Evolutionary conservation across 1,140 invertebrate species (phyloP).

Genomic region (Acyrthosiphon pisum): DNA sequence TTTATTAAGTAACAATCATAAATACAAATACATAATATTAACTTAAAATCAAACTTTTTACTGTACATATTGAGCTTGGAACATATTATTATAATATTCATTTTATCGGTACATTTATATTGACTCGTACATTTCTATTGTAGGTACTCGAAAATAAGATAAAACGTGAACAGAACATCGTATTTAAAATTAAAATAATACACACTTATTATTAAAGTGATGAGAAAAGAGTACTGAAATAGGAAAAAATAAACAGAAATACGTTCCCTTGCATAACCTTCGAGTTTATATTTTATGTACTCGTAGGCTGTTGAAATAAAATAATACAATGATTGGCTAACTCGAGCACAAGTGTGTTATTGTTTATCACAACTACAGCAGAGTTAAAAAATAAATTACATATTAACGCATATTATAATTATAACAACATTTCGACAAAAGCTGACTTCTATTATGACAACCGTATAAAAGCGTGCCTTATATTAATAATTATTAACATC

Average conservation of each 20-base stretch:
- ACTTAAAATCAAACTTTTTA: no score
- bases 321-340: background rate
- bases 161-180: background rate
- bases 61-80: background rate
- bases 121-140: background rate
- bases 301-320: background rate
- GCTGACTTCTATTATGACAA: background rate
- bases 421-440: background rate
- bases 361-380: background rate
- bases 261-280: background rate
- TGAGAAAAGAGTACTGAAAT: background rate
- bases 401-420: background rate
- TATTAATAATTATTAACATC: background rate
- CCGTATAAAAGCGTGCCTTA: background rate
- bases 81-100: background rate
- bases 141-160: background rate
- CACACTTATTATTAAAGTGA: background rate
- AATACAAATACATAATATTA: no score
- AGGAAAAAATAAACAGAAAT: background rate
- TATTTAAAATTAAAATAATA: background rate
- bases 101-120: background rate
- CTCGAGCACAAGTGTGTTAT: constrained; percentile 5
- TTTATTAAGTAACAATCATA: no score
- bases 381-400: background rate
- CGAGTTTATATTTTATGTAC: background rate